Evolutionary conservation across 2,113 vertebrate genomes (phyloP).

Genomic region (Alethe diademata): DNA sequence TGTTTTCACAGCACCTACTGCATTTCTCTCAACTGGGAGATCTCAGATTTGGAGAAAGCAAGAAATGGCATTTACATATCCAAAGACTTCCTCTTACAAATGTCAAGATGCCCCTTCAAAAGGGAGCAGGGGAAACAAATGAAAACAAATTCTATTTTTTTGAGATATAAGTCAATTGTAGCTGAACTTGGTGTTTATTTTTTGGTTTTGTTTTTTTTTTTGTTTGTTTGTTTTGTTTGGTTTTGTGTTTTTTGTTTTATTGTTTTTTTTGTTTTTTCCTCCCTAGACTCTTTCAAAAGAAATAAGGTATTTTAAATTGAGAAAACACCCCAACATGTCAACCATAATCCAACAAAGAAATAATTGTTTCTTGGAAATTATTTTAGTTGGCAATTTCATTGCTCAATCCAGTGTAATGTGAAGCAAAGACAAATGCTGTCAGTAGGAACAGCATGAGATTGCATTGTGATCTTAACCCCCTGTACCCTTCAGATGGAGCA

Average conservation of each 20-base stretch:
- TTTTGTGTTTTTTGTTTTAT: no score
- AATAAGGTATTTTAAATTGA: neutral
- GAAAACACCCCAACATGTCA: neutral
- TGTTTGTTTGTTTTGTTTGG: no score
- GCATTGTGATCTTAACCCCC: constrained; percentile 28
- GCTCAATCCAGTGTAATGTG: neutral
- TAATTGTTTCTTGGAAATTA: neutral
- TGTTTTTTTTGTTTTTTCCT: no score
- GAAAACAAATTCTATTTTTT: neutral
- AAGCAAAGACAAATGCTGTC: constrained; percentile 30
- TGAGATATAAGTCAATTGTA: neutral
- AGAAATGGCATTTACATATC: neutral
- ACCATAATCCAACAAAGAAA: neutral
- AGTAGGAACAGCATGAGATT: neutral
- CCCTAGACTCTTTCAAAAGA: neutral
- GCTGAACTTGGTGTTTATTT: neutral
- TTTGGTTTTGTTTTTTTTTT: neutral
- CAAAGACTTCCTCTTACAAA: neutral
- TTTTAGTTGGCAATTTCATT: neutral
- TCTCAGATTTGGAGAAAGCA: neutral
- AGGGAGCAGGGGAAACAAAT: neutral
- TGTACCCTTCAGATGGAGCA: neutral
- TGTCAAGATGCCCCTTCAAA: neutral
- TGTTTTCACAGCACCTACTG: neutral
- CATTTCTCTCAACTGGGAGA: neutral